Evolutionary conservation across 2,113 vertebrate species (phyloP).

Genomic region (Columbina picui): DNA sequence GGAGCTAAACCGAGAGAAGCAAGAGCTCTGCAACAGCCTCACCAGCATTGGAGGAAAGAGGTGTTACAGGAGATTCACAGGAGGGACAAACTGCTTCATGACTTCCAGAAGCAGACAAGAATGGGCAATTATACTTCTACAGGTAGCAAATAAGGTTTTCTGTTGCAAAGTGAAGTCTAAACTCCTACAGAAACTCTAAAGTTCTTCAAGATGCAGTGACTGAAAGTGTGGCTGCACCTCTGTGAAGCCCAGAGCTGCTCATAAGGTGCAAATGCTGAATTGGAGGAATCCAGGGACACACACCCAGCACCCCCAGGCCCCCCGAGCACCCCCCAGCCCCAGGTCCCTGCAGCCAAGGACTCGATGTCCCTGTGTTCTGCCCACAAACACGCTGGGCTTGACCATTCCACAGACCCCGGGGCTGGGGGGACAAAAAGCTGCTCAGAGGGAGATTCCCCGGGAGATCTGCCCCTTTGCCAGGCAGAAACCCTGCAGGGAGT

Average conservation of each 20-base stretch:
- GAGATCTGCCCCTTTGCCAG: neutral
- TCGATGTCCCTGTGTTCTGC: too few species aligned
- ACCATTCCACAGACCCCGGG: too few species aligned
- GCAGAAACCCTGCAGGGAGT: neutral
- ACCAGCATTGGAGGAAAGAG: too few species aligned
- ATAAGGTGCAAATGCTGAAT: accelerated
- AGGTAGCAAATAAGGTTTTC: neutral
- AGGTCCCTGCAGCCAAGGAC: too few species aligned
- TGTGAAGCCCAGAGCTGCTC: neutral
- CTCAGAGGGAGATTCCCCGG: neutral
- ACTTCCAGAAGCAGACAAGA: neutral
- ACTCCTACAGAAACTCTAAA: neutral
- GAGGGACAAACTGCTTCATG: neutral
- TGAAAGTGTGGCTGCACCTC: neutral
- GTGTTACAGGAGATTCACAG: neutral
- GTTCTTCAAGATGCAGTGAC: neutral
- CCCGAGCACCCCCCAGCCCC: too few species aligned
- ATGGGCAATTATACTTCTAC: neutral
- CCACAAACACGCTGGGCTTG: neutral
- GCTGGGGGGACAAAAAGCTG: accelerated
- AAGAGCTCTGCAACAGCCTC: neutral
- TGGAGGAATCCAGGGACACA: neutral
- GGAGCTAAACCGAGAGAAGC: neutral
- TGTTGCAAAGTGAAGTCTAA: neutral
- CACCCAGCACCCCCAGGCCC: too few species aligned